A percentile compares a stretch with the other conserved stretches of the same genome.
Conservation (phyloP, 64 coral and sea anemone genomes). For the Dendrophyllia cribrosa region DNA sequence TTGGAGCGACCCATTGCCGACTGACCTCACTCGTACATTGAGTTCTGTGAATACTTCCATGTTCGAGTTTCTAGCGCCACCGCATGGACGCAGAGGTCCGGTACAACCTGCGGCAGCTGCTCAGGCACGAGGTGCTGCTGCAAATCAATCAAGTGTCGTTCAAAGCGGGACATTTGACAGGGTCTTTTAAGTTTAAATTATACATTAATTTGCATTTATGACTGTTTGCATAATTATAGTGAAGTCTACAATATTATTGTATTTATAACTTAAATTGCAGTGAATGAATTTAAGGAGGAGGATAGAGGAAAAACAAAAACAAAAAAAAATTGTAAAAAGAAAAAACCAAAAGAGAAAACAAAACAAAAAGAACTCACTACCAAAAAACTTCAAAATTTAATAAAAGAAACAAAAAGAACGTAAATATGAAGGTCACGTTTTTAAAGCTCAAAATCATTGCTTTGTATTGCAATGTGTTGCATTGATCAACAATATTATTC, state of each 20-base stretch:
- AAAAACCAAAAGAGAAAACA: constrained; percentile 30
- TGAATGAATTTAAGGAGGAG: not conserved
- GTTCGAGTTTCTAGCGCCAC: constrained; percentile 98
- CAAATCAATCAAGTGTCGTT: constrained; percentile 52
- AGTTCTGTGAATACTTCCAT: constrained; percentile 88
- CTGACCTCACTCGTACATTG: constrained; percentile 87
- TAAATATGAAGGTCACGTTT: constrained; percentile 70
- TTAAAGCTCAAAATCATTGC: constrained; percentile 3
- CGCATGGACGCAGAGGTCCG: constrained; percentile 70
- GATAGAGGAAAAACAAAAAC: constrained; percentile 15
- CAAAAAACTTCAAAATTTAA: constrained; percentile 21
- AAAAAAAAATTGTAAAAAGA: constrained; percentile 65
- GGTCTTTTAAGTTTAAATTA: constrained; percentile 67
- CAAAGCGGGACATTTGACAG: constrained; percentile 69
- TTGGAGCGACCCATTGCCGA: constrained; percentile 98
- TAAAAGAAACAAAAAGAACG: constrained; percentile 29
- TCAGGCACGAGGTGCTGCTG: constrained; percentile 13
- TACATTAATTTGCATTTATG: not conserved
- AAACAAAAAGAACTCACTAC: constrained; percentile 25
- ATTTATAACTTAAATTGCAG: constrained; percentile 8
- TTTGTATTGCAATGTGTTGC: constrained; percentile 1
- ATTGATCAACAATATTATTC: not conserved
- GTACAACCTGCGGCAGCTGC: constrained; percentile 26
- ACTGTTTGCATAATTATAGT: not conserved
- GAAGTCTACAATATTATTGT: constrained; percentile 7